phyloP scores from a whole-genome alignment of 2,888 invertebrate genomes.

The Tipula confusa region DNA sequence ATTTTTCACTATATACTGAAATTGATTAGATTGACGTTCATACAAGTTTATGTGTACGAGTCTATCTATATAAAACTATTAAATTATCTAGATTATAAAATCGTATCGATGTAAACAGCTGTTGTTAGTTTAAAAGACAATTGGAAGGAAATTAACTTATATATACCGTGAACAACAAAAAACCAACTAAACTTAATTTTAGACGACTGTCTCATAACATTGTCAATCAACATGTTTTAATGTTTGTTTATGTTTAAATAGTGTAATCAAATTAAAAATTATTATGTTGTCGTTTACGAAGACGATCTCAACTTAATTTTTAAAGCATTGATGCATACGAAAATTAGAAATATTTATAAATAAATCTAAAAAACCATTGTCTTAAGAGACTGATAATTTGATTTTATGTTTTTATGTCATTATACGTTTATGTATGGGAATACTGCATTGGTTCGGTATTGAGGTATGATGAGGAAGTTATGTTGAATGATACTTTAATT shows the following conservation, averaged over 20 bases:
- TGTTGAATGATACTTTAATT: neutral
- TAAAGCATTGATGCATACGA: neutral
- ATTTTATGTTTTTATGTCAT: conserved; percentile 6
- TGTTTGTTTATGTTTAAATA: neutral
- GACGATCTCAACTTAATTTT: neutral
- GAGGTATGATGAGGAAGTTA: neutral
- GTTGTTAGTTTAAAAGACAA: neutral
- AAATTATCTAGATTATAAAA: neutral
- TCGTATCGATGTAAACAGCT: neutral
- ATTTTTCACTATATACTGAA: neutral
- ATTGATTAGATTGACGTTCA: neutral
- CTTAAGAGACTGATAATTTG: neutral
- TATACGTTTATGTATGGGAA: neutral
- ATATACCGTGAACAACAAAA: neutral
- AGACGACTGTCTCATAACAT: neutral
- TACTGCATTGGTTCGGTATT: neutral
- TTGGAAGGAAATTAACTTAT: neutral
- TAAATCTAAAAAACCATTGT: neutral
- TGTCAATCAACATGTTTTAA: neutral
- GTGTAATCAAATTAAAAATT: neutral
- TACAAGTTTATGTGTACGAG: neutral
- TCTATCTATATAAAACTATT: neutral
- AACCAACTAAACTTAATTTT: neutral
- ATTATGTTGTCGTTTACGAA: neutral
- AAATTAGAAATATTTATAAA: neutral